A percentile compares a stretch with the other conserved stretches of the same genome.
Conservation (phyloP, 1,140 invertebrate genomes). For the Pectinophora gossypiella region DNA sequence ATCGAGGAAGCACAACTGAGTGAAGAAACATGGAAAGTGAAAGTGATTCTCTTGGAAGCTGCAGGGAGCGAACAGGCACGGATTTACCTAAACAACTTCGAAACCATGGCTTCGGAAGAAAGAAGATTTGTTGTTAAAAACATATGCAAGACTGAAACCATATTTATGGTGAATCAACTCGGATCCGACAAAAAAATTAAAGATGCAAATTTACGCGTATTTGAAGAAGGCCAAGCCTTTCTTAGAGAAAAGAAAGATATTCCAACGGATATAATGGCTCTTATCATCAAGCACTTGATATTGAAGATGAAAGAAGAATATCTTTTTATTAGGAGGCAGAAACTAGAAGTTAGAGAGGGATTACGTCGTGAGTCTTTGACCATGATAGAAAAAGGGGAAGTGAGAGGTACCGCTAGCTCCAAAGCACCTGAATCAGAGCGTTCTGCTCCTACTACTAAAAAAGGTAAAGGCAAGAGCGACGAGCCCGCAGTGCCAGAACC, state of each 20-base stretch:
- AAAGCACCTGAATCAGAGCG: conserved; percentile 16
- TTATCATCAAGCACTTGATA: conserved; percentile 65
- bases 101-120: conserved; percentile 53
- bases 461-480: conserved; percentile 43
- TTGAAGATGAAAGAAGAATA: conserved; percentile 66
- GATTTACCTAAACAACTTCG: conserved; percentile 63
- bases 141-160: conserved; percentile 67
- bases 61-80: conserved; percentile 60
- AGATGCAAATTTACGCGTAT: conserved; percentile 56
- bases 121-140: conserved; percentile 69
- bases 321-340: conserved; percentile 54
- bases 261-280: conserved; percentile 55
- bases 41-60: conserved; percentile 58
- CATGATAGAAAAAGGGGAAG: conserved; percentile 51
- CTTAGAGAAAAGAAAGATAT: conserved; percentile 62
- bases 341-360: conserved; percentile 51
- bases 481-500: conserved; percentile 20
- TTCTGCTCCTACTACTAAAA: conserved; percentile 13
- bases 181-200: conserved; percentile 61
- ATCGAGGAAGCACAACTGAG: conserved; percentile 49
- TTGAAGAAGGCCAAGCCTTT: conserved; percentile 55
- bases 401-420: conserved; percentile 38
- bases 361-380: conserved; percentile 53
- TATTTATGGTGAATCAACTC: conserved; percentile 67
- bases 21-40: conserved; percentile 49